These are phyloP conservation scores for Belgica antarctica DNA, from an alignment of 2,888 invertebrate species.

Conservation along the genomic window DNA sequence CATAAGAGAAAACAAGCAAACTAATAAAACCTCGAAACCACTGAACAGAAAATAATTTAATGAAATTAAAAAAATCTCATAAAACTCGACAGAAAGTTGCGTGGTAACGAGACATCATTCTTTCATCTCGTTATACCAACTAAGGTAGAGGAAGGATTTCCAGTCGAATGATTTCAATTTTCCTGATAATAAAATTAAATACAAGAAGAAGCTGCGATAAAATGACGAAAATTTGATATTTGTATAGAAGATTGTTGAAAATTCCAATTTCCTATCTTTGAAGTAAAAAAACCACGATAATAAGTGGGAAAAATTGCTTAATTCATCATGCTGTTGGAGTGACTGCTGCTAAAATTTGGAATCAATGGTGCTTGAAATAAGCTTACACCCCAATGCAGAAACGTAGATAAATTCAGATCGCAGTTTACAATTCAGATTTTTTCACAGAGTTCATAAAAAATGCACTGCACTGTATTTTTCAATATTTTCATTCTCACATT, in stretches of 20 bases:
- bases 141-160: conserved; percentile 24
- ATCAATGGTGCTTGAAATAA: conserved; percentile 42
- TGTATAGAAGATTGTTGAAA: background rate
- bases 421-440: background rate
- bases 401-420: background rate
- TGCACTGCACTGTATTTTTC: conserved; percentile 28
- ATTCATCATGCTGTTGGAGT: conserved; percentile 33
- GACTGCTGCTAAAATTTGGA: conserved; percentile 26
- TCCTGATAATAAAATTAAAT: background rate
- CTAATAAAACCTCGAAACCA: conserved; percentile 32
- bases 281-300: background rate
- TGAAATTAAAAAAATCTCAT: conserved; percentile 43
- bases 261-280: conserved; percentile 32
- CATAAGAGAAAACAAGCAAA: no score
- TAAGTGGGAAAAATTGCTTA: conserved; percentile 32
- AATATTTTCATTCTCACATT: conserved; percentile 25
- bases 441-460: background rate
- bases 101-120: background rate
- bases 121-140: background rate
- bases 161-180: conserved; percentile 36
- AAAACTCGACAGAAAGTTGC: background rate
- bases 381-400: conserved; percentile 28
- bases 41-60: conserved; percentile 42
- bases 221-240: background rate
- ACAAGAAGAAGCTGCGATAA: conserved; percentile 6